Conservation (phyloP, 2,888 invertebrate species). For the Tethea ocularis region DNA sequence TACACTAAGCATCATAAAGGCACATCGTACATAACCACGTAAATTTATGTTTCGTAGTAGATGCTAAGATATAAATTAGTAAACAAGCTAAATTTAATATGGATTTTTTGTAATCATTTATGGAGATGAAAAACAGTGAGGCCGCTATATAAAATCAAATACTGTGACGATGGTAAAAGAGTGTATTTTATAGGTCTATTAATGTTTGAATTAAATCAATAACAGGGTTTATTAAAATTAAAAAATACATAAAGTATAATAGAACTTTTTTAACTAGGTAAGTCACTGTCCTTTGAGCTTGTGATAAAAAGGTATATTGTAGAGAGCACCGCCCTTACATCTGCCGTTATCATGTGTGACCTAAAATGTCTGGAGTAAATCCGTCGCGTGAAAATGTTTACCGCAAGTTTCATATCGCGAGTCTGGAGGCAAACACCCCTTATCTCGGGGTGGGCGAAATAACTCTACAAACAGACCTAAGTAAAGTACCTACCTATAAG, state of each 20-base stretch:
- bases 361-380: neutral
- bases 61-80: neutral
- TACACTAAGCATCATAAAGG: neutral
- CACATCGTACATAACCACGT: neutral
- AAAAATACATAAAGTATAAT: no score
- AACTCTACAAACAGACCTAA: neutral
- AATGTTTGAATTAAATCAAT: no score
- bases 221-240: no score
- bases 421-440: neutral
- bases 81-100: neutral
- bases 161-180: neutral
- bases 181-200: neutral
- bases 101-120: neutral
- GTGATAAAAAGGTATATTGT: neutral
- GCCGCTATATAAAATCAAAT: neutral
- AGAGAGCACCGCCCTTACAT: neutral
- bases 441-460: neutral
- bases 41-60: neutral
- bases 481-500: no score
- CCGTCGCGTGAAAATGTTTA: neutral
- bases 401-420: constrained; percentile 3
- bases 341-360: neutral
- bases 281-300: neutral
- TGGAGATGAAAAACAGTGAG: no score
- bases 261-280: neutral